Conservation (phyloP, 2,888 invertebrate genomes). For the Oscheius myriophilus region DNA sequence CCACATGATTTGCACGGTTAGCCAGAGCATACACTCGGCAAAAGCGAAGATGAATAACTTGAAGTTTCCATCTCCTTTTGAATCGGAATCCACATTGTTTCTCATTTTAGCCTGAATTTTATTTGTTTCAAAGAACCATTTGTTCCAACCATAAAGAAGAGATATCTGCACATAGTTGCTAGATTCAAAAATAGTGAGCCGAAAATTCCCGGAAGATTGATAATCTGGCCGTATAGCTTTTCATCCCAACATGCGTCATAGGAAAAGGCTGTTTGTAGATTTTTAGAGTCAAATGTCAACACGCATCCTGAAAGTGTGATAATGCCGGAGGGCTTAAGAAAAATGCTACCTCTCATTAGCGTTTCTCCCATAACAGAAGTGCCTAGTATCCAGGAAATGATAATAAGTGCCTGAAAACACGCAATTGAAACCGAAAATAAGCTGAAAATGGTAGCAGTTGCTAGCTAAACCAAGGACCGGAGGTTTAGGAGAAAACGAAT, state of each 20-base stretch:
- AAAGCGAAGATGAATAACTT: conserved; percentile 17
- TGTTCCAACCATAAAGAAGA: conserved; percentile 5
- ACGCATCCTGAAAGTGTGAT: conserved; percentile 15
- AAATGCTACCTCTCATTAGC: background rate
- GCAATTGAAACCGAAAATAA: too few relatives aligned
- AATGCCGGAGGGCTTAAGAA: too few relatives aligned
- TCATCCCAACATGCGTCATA: conserved; percentile 20
- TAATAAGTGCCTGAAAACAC: conserved; percentile 13
- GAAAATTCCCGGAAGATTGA: conserved; percentile 19
- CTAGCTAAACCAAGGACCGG: too few relatives aligned
- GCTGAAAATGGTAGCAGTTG: too few relatives aligned
- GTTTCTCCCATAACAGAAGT: conserved; percentile 10
- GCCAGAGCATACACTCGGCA: conserved; percentile 18
- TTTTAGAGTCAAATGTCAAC: conserved; percentile 6
- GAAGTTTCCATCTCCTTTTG: conserved; percentile 9
- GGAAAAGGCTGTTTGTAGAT: conserved; percentile 8
- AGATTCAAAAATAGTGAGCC: conserved; percentile 11
- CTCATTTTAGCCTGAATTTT: background rate
- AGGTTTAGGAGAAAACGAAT: too few relatives aligned
- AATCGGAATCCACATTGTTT: background rate
- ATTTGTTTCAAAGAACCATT: background rate
- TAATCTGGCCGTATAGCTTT: conserved; percentile 18
- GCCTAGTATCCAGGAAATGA: conserved; percentile 9
- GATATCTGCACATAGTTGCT: background rate
- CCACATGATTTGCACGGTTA: conserved; percentile 22